These are phyloP conservation scores for Musca domestica DNA, from an alignment of 1,140 invertebrate species.

Conservation along the genomic window DNA sequence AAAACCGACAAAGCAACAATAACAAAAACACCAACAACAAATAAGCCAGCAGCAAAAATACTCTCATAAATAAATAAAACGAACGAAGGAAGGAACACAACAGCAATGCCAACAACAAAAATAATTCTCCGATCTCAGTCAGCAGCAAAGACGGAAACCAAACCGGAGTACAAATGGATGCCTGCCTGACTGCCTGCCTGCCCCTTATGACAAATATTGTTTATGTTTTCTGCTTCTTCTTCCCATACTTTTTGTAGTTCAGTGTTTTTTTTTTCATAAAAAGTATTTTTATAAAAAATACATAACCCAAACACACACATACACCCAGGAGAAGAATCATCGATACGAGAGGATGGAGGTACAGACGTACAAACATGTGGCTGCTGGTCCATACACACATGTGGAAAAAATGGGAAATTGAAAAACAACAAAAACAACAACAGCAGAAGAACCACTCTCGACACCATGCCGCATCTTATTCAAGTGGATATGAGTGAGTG, in stretches of 20 bases:
- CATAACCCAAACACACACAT: no score
- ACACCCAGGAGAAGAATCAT: neutral
- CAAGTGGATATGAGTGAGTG: neutral
- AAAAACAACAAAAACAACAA: neutral
- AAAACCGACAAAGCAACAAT: no score
- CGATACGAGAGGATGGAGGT: neutral
- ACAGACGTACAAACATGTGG: neutral
- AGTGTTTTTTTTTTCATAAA: neutral
- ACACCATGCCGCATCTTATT: neutral
- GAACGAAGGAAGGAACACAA: no score
- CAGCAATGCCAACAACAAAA: no score
- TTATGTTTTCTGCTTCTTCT: neutral
- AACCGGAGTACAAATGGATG: neutral
- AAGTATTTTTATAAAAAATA: no score
- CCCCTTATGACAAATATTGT: slow-evolving; percentile 18
- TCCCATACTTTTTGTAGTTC: neutral
- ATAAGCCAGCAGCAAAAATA: no score
- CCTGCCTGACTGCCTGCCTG: no score
- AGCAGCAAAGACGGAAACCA: neutral
- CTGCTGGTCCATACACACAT: neutral
- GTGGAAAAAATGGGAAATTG: neutral
- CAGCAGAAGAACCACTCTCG: neutral
- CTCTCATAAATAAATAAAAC: no score
- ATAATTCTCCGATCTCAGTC: neutral
- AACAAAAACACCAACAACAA: no score